A percentile compares a stretch with the other conserved stretches of the same genome.
Conservation (phyloP, 1,140 invertebrate genomes). For the Tetramorium parvispinum region DNA sequence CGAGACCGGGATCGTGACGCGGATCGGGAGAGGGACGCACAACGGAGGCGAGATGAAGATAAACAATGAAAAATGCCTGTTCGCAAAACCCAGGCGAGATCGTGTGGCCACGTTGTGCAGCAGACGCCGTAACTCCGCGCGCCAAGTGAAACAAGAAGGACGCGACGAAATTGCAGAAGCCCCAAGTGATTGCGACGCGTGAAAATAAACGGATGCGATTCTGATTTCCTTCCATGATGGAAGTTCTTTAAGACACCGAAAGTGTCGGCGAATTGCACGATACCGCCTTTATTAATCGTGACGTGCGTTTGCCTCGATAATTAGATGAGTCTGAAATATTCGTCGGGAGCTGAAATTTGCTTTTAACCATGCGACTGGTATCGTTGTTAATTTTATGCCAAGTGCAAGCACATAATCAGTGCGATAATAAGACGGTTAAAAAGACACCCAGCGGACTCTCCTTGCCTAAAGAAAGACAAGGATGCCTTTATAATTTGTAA, state of each 20-base stretch:
- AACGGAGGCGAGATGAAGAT: slow-evolving; percentile 6
- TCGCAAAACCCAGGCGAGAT: slow-evolving; percentile 15
- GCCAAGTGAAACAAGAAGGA: slow-evolving; percentile 16
- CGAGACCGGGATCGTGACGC: background rate
- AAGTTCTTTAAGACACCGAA: background rate
- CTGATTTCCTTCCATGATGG: background rate
- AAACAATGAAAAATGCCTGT: slow-evolving; percentile 21
- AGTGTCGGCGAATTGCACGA: background rate
- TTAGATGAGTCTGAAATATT: background rate
- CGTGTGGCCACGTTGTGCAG: background rate
- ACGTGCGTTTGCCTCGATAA: background rate
- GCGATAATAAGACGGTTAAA: slow-evolving; percentile 21
- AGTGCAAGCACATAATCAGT: background rate
- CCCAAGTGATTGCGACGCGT: slow-evolving; percentile 2
- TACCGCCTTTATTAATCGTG: slow-evolving; percentile 4
- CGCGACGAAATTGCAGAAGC: slow-evolving; percentile 9
- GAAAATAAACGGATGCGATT: slow-evolving; percentile 12
- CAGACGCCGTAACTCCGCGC: background rate
- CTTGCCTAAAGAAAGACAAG: background rate
- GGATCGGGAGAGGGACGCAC: background rate
- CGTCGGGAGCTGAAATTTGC: background rate
- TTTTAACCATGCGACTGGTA: background rate
- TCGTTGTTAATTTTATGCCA: slow-evolving; percentile 27
- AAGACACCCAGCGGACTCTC: background rate
- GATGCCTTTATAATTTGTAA: background rate